phyloP scores from a whole-genome alignment of 2,888 invertebrate genomes.

The Apodemia zela region DNA sequence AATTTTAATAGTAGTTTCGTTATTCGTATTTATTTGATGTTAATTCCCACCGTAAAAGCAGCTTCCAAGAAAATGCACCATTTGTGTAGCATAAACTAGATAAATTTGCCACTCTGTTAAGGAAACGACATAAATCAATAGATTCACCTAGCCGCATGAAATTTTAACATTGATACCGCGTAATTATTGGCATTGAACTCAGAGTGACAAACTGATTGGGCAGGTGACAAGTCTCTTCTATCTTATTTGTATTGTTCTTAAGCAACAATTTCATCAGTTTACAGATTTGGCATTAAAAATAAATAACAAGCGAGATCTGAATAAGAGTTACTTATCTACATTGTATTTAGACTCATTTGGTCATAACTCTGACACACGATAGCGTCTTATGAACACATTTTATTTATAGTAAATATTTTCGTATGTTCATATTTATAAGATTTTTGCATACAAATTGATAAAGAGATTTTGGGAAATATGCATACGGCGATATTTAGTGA shows the following conservation, averaged over 20 bases:
- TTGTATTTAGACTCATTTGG: slow-evolving; percentile 1
- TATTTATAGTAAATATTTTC: slow-evolving; percentile 3
- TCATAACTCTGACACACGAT: slow-evolving; percentile 9
- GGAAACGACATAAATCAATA: too few species aligned
- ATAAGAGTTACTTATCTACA: slow-evolving; percentile 7
- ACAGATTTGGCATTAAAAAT: slow-evolving; percentile 14
- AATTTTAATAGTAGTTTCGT: too few species aligned
- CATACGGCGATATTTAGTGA: background rate
- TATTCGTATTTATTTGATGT: background rate
- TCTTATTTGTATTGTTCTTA: background rate
- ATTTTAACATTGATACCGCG: background rate
- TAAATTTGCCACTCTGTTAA: background rate
- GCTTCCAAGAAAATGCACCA: background rate
- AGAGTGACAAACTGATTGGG: background rate
- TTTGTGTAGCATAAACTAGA: background rate
- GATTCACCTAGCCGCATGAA: background rate
- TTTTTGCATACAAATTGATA: slow-evolving; percentile 1
- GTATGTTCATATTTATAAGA: slow-evolving; percentile 11
- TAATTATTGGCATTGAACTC: background rate
- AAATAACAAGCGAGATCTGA: slow-evolving; percentile 16
- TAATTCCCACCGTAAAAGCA: background rate
- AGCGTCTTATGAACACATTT: slow-evolving; percentile 14
- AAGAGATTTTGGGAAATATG: background rate
- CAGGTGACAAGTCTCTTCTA: background rate
- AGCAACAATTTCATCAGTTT: background rate